phyloP scores from a whole-genome alignment of 1,140 invertebrate genomes.

The Drosophila rhopaloa region DNA sequence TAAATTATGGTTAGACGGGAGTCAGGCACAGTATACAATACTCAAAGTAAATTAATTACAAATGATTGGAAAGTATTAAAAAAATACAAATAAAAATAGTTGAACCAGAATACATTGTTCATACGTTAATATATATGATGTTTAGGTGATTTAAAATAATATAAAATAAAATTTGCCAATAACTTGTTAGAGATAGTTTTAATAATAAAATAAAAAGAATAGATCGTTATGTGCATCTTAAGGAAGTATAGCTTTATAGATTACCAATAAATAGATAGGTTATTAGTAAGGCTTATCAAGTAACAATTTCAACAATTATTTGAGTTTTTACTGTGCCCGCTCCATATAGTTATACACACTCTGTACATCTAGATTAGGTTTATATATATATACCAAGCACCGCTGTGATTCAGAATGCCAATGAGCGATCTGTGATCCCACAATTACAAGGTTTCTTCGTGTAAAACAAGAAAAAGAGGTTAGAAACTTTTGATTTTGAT shows the following conservation, averaged over 20 bases:
- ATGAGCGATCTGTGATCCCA: conserved; percentile 51
- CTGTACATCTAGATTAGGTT: conserved; percentile 24
- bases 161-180: background rate
- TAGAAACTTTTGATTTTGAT: conserved; percentile 51
- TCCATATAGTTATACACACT: conserved; percentile 2
- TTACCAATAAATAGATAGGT: background rate
- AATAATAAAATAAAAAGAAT: background rate
- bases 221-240: background rate
- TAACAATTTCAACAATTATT: background rate
- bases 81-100: background rate
- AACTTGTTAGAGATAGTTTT: background rate
- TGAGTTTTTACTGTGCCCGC: conserved; percentile 13
- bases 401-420: conserved; percentile 68
- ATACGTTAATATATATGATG: too few relatives aligned
- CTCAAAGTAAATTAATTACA: background rate
- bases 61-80: background rate
- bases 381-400: conserved; percentile 70
- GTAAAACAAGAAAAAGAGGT: conserved; percentile 56
- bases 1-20: conserved; percentile 25
- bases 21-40: conserved; percentile 14
- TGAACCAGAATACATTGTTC: too few relatives aligned
- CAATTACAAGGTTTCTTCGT: conserved; percentile 35
- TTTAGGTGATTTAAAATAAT: too few relatives aligned
- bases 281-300: background rate
- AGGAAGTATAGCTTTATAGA: background rate